phyloP scores from a whole-genome alignment of 2,113 vertebrate genomes.

The Brachypodius melanocephalos region DNA sequence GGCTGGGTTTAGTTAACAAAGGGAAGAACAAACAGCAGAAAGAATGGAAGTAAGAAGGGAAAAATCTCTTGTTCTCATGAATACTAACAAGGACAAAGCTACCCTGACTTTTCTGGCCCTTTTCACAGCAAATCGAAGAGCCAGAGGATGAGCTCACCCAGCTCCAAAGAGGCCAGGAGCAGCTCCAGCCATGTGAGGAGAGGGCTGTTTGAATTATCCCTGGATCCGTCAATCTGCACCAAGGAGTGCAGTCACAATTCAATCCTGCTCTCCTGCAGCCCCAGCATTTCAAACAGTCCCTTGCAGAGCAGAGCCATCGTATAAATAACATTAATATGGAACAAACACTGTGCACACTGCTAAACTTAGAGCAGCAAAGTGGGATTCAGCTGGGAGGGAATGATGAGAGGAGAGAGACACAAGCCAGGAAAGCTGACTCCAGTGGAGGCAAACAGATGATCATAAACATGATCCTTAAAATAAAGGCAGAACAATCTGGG shows the following conservation, averaged over 20 bases:
- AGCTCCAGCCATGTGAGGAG: neutral
- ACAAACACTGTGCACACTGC: neutral
- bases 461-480: conserved; percentile 40
- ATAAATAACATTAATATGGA: conserved; percentile 1
- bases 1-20: neutral
- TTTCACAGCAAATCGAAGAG: neutral
- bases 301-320: neutral
- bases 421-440: conserved; percentile 40
- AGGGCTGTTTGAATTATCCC: neutral
- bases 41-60: neutral
- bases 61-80: neutral
- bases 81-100: neutral
- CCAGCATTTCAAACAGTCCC: neutral
- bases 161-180: neutral
- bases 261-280: neutral
- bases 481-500: conserved; percentile 29
- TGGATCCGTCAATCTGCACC: neutral
- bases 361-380: conserved; percentile 43
- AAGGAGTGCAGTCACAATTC: neutral
- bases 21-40: neutral
- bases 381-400: neutral
- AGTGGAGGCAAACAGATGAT: conserved; percentile 38
- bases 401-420: neutral
- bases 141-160: neutral
- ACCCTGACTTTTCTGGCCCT: neutral